Evolutionary conservation across 2,888 invertebrate species (phyloP).

Genomic region (Peribatodes rhomboidaria): DNA sequence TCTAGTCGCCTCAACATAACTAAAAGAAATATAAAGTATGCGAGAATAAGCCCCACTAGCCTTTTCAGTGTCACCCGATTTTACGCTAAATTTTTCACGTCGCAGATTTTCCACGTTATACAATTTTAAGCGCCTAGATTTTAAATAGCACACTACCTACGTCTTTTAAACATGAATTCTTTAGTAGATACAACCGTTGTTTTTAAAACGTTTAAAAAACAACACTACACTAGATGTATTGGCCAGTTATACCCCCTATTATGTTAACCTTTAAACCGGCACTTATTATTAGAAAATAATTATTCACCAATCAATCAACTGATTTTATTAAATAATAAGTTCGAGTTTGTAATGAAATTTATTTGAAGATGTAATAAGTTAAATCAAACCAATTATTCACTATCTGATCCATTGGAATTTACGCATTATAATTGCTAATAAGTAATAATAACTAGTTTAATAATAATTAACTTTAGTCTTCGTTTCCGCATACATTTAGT

Average conservation of each 20-base stretch:
- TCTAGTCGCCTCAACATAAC: no score
- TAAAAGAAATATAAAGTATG: no score
- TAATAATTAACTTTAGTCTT: conserved; percentile 62
- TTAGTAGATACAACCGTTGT: no score
- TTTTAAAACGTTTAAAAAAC: no score
- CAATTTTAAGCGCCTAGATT: conserved; percentile 19
- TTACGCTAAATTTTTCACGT: not conserved
- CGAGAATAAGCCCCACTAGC: no score
- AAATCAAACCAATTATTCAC: conserved; percentile 15
- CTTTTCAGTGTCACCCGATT: no score
- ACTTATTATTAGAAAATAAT: conserved; percentile 37
- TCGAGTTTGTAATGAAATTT: conserved; percentile 12
- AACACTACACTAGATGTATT: conserved; percentile 6
- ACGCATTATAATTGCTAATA: conserved; percentile 34
- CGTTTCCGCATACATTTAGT: conserved; percentile 68
- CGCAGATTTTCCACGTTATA: conserved; percentile 34
- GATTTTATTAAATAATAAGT: conserved; percentile 23
- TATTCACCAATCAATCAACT: conserved; percentile 3
- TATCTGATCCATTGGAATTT: conserved; percentile 10
- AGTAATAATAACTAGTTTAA: conserved; percentile 51
- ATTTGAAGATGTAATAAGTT: no score
- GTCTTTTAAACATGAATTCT: no score
- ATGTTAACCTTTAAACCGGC: conserved; percentile 28
- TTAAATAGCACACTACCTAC: not conserved
- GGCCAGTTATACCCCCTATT: conserved; percentile 33